A percentile compares a stretch with the other conserved stretches of the same genome.
Evolutionary conservation across 2,797 vertebrate genomes (phyloP).

Genomic region (Lophius americanus): DNA sequence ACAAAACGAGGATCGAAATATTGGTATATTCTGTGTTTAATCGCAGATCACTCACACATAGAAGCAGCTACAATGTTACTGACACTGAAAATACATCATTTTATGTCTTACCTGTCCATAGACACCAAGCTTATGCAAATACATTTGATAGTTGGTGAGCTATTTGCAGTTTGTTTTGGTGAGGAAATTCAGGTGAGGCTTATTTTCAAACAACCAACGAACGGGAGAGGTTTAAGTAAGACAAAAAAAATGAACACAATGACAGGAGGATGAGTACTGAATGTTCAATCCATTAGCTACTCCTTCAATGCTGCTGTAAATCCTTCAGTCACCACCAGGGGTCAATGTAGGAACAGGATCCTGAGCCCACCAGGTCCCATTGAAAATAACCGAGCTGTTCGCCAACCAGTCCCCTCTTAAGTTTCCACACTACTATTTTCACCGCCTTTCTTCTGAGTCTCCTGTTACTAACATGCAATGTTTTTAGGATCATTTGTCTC

Average conservation of each 20-base stretch:
- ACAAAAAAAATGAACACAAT: background rate
- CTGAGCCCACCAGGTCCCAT: slow-evolving; percentile 17
- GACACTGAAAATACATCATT: too few species aligned
- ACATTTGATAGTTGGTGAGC: too few species aligned
- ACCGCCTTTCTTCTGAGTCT: slow-evolving; percentile 3
- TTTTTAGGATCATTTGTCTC: background rate
- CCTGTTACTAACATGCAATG: background rate
- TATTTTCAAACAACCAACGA: too few species aligned
- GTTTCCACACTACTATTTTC: slow-evolving; percentile 12
- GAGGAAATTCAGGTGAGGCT: too few species aligned
- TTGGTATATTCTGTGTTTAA: too few species aligned
- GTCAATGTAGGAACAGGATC: slow-evolving; percentile 59
- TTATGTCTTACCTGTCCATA: too few species aligned
- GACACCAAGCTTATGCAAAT: too few species aligned
- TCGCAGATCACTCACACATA: too few species aligned
- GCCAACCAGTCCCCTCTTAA: slow-evolving; percentile 7
- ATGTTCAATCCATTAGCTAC: background rate
- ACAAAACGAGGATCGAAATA: too few species aligned
- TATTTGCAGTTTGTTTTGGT: too few species aligned
- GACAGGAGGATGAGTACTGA: background rate
- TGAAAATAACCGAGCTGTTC: background rate
- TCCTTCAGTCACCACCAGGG: slow-evolving; percentile 61
- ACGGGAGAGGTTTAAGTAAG: too few species aligned
- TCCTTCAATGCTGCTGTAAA: background rate
- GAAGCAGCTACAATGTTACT: too few species aligned